A percentile compares a stretch with the other conserved stretches of the same genome.
These are phyloP conservation scores for Parnassius orleans DNA, from an alignment of 2,888 invertebrate genomes.

Conservation along the genomic window DNA sequence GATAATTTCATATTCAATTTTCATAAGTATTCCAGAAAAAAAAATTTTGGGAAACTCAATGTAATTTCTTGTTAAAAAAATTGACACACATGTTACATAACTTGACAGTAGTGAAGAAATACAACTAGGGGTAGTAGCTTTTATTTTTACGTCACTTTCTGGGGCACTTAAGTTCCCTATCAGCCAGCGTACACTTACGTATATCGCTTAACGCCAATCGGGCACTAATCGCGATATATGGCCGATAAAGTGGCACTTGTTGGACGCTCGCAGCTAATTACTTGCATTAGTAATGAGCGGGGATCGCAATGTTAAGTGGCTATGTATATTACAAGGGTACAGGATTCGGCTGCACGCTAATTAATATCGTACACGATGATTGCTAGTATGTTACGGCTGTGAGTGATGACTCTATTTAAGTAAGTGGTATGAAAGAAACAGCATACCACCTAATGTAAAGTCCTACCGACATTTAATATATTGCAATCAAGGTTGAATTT, in stretches of 20 bases:
- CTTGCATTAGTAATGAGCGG: constrained; percentile 72
- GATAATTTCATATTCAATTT: no score
- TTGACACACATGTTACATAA: constrained; percentile 32
- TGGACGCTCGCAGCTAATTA: constrained; percentile 65
- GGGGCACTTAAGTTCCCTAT: constrained; percentile 44
- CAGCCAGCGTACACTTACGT: constrained; percentile 37
- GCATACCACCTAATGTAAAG: no score
- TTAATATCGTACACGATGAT: constrained; percentile 56
- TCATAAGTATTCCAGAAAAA: not conserved
- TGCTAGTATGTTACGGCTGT: constrained; percentile 33
- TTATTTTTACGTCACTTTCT: constrained; percentile 44
- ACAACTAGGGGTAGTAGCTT: constrained; percentile 48
- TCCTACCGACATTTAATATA: no score
- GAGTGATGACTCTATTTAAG: not conserved
- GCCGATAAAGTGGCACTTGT: constrained; percentile 63
- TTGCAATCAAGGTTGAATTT: no score
- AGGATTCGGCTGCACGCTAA: constrained; percentile 35
- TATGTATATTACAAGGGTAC: constrained; percentile 35
- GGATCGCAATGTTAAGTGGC: constrained; percentile 36
- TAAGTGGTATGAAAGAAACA: no score
- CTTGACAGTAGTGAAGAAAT: constrained; percentile 71
- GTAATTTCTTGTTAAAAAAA: constrained; percentile 7
- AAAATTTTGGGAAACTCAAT: not conserved
- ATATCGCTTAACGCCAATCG: constrained; percentile 67
- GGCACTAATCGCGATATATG: constrained; percentile 68